phyloP scores from a whole-genome alignment of 2,888 invertebrate species.

The Brenthis ino region DNA sequence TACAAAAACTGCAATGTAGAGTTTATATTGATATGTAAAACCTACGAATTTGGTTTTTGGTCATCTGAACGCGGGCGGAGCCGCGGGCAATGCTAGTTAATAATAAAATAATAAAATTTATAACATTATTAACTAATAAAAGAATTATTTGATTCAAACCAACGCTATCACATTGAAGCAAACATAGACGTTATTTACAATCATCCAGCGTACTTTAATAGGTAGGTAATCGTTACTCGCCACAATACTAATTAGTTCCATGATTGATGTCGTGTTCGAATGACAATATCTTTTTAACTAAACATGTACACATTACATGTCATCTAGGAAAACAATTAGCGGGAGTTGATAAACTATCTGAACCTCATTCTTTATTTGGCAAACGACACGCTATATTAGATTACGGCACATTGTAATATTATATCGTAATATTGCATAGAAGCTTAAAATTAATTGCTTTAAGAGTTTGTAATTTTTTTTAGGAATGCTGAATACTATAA shows the following conservation, averaged over 20 bases:
- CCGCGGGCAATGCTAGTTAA: too few species aligned
- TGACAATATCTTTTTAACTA: conserved; percentile 39
- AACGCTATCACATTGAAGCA: conserved; percentile 16
- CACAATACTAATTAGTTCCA: conserved; percentile 45
- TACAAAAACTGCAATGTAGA: too few species aligned
- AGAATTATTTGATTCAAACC: conserved; percentile 8
- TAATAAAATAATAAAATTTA: too few species aligned
- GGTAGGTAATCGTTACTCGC: conserved; percentile 42
- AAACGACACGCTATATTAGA: conserved; percentile 4
- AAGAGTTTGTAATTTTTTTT: too few species aligned
- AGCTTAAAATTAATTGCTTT: too few species aligned
- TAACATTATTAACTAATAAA: not conserved
- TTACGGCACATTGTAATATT: not conserved
- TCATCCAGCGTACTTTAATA: conserved; percentile 41
- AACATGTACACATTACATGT: conserved; percentile 40
- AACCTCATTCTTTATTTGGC: conserved; percentile 16
- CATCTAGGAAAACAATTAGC: conserved; percentile 34
- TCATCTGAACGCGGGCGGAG: too few species aligned
- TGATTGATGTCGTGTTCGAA: conserved; percentile 40
- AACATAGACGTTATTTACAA: conserved; percentile 37
- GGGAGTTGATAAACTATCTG: conserved; percentile 27
- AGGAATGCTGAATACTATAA: too few species aligned
- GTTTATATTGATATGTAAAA: too few species aligned
- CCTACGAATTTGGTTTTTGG: too few species aligned
- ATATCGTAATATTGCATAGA: too few species aligned